These are phyloP conservation scores for Papilio aristodemus DNA, from an alignment of 1,140 invertebrate genomes.

Conservation along the genomic window DNA sequence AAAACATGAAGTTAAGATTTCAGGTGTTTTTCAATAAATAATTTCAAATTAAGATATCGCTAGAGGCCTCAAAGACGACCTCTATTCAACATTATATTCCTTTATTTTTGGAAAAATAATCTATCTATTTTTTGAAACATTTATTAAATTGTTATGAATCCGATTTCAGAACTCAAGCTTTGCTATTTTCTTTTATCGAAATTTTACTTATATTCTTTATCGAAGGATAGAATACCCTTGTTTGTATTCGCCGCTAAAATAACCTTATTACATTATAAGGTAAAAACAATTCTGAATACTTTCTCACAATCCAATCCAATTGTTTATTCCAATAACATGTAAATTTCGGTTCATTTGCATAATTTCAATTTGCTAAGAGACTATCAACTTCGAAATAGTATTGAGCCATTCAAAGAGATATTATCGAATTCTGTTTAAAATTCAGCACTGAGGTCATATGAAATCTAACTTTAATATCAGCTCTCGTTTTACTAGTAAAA, in stretches of 20 bases:
- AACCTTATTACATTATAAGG: conserved; percentile 8
- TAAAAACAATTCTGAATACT: conserved; percentile 14
- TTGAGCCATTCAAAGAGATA: conserved; percentile 10
- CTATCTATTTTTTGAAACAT: too few species aligned
- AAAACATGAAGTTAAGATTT: too few species aligned
- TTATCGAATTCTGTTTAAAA: not conserved
- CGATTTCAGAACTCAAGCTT: not conserved
- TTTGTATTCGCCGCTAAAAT: not conserved
- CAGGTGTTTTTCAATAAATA: too few species aligned
- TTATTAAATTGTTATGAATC: not conserved
- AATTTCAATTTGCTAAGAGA: conserved; percentile 22
- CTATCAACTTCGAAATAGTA: conserved; percentile 8
- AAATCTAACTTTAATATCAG: too few species aligned
- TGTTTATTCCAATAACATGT: conserved; percentile 19
- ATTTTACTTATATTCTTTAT: not conserved
- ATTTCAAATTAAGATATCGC: too few species aligned
- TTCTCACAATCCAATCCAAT: conserved; percentile 16
- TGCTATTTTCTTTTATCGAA: conserved; percentile 7
- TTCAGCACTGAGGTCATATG: not conserved
- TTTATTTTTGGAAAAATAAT: too few species aligned
- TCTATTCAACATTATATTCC: too few species aligned
- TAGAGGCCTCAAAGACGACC: too few species aligned
- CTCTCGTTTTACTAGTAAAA: too few species aligned
- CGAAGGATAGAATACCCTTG: not conserved
- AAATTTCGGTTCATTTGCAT: conserved; percentile 13